Base-by-base conservation (phyloP, 1,140 invertebrate species). In the Pogonognathellus flavescens region DNA sequence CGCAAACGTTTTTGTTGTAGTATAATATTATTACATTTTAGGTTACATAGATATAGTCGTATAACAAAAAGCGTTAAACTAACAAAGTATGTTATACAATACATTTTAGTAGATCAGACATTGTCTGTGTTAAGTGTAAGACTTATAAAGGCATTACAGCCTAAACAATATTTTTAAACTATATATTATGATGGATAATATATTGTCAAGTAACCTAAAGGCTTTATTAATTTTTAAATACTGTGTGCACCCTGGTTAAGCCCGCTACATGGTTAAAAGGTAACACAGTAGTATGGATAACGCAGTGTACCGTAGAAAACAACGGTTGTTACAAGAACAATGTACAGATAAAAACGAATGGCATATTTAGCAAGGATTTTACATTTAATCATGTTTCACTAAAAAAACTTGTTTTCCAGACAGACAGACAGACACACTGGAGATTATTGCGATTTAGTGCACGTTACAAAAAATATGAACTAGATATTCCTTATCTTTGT, bases 141-240 rank as follows among this genome's bases (percentile, higher is more conserved):
- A 76, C 70, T 76, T 76, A 41, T 41, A 41, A 76, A 1, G 70
- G 70, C 70, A n/a, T 9, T 76, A 50, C 41, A 49, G 70, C 70
- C 70, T 49, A 13, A 76, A 41, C 70, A 76, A 76, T 76, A 76
- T 76, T 76, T 76, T 76, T 76, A 76, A 76, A 76, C 70, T 76
- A 76, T 50, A 76, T 76, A 76, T 50, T 76, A 76, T 7, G 7
- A 76, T n/a, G 16, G 41, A 16, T 76, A 76, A 49, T 49, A 76
- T 76, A 76, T 66, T 20, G 62, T 76, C 70, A 14, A 49, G 70
- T 14, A 76, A 76, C 70, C 41, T 10, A 76, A 76, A 76, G 70
- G 70, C 70, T 76, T 76, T 76, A 76, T 76, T 41, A 76, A 76
- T 76, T 76, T 76, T 76, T 50, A 76, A 57, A 57, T 10, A 57